Evolutionary conservation across 2,888 invertebrate species (phyloP).

Genomic region (Orchesellides sinensis): DNA sequence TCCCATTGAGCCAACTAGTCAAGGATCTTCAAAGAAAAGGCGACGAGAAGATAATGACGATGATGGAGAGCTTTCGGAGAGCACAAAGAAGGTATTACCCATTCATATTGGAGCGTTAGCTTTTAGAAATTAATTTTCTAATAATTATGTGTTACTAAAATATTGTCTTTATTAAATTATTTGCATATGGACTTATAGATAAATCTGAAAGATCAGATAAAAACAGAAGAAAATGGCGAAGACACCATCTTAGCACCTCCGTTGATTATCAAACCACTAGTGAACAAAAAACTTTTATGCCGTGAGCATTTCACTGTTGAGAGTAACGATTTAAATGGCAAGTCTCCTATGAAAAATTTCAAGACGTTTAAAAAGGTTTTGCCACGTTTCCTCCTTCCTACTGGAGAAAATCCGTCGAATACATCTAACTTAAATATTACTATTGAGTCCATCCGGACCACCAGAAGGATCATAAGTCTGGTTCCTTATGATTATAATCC

Average conservation of each 20-base stretch:
- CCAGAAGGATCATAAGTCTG: background rate
- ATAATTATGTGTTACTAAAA: background rate
- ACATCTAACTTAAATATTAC: background rate
- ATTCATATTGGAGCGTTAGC: background rate
- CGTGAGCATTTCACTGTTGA: constrained; percentile 1
- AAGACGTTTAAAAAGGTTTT: constrained; percentile 62
- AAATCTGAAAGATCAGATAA: constrained; percentile 9
- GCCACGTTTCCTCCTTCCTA: constrained; percentile 3
- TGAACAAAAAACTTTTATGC: constrained; percentile 12
- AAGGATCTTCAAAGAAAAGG: constrained; percentile 26
- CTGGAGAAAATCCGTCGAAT: background rate
- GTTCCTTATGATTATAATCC: background rate
- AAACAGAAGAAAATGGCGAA: background rate
- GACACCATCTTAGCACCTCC: background rate
- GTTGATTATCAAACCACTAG: background rate
- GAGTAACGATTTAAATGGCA: background rate
- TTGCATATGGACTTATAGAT: constrained; percentile 12
- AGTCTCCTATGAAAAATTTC: constrained; percentile 49
- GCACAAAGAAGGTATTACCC: constrained; percentile 36
- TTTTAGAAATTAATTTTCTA: background rate
- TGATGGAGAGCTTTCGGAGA: background rate
- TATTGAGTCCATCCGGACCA: background rate
- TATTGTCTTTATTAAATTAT: background rate
- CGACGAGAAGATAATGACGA: constrained; percentile 16
- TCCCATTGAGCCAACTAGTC: background rate